Evolutionary conservation across 2,113 vertebrate genomes (phyloP), one percentile per base, ranked within the genome.

Genomic region (Okapia johnstoni): DNA sequence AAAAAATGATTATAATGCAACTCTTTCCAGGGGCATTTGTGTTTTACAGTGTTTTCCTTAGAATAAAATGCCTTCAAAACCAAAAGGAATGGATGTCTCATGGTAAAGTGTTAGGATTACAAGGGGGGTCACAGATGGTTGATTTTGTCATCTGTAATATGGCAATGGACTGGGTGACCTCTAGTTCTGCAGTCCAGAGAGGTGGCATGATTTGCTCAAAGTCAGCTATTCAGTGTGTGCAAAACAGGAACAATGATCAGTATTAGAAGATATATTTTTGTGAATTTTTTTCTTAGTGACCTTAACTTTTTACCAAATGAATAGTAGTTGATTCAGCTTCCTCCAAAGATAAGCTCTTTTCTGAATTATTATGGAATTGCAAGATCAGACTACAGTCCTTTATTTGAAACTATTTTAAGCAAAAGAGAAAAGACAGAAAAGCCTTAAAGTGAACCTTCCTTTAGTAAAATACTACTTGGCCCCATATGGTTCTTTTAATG

Each of bases 381-480:
- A 92, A 79, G 54, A 66, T 87, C 57, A 88, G 58, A 52, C 15
- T 81, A 17, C 36, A 97, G 9, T 28, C n/a, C 46, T 43, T 87
- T 28, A 33, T 66, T 96, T 96, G 57, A 76, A 92, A 83, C 46
- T 94, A 30, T 40, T 60, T 95, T 63, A 43, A 95, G 79, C 58
- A 66, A 63, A 73, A 66, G 46, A n/a, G 48, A 60, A 95, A 95
- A 94, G 36, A 89, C n/a, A 88, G 80, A 85, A 55, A 76, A 33
- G 10, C 2, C 26, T 88, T 26, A 85, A 36, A 12, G 23, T 85
- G 5, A 70, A 50, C 46, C 11, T 60, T 66, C 43, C 60, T 60
- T 92, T 28, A 88, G 7, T 28, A 88, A 77, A 93, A 54, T 7
- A 15, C 7, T 55, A 23, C 40, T 84, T 57, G 26, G 63, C 6